A percentile compares a stretch with the other conserved stretches of the same genome.
Evolutionary conservation across 2,113 vertebrate species (phyloP).

Genomic region (Rhinolophus sinicus): DNA sequence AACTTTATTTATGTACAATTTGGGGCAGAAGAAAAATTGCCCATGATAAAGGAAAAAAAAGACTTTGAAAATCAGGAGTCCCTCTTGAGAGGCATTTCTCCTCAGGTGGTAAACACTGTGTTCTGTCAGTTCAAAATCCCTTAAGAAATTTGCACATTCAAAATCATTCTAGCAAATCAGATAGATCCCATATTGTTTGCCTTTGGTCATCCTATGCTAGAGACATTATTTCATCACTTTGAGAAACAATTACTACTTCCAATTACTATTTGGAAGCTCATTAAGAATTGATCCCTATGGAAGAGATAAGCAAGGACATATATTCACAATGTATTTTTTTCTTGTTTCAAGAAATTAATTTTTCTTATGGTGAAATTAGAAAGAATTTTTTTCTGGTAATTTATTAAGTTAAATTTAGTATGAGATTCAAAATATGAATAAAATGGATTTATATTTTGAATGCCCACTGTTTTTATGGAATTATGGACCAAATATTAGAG

Average conservation of each 20-base stretch:
- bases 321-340: slow-evolving; percentile 2
- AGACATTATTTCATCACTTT: slow-evolving; percentile 23
- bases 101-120: neutral
- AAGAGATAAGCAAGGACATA: neutral
- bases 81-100: neutral
- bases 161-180: neutral
- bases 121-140: neutral
- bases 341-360: neutral
- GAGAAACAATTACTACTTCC: neutral
- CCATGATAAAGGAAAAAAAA: neutral
- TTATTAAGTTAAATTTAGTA: slow-evolving; percentile 20
- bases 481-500: slow-evolving; percentile 2
- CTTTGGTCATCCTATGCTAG: slow-evolving; percentile 1
- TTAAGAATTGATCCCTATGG: neutral
- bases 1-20: neutral
- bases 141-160: neutral
- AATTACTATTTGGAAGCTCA: neutral
- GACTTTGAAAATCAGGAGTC: neutral
- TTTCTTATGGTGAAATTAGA: neutral
- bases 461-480: neutral
- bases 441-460: slow-evolving; percentile 10
- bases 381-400: neutral
- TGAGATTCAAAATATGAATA: slow-evolving; percentile 20
- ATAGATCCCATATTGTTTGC: neutral
- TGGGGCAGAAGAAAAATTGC: neutral